phyloP scores from a whole-genome alignment of 2,888 invertebrate species.

The Lagria hirta region DNA sequence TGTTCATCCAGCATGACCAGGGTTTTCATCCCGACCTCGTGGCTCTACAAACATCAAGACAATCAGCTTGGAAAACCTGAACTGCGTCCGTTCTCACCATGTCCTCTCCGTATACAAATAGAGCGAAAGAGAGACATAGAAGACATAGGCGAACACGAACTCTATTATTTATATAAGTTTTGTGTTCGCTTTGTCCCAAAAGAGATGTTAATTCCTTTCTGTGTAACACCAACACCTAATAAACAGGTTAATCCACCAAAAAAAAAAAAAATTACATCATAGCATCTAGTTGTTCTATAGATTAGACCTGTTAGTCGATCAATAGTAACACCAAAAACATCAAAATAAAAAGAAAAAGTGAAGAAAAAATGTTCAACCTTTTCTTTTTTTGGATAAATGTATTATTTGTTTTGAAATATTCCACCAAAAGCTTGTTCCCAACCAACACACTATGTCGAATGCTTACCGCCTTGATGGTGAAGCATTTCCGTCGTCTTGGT shows the following conservation, averaged over 20 bases:
- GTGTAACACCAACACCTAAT: conserved; percentile 16
- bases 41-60: conserved; percentile 84
- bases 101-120: conserved; percentile 22
- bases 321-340: conserved; percentile 1
- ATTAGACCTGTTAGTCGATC: conserved; percentile 16
- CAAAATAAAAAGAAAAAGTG: conserved; percentile 10
- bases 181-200: conserved; percentile 18
- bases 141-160: conserved; percentile 19
- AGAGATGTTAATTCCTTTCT: conserved; percentile 15
- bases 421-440: conserved; percentile 14
- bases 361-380: no score
- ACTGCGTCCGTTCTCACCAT: conserved; percentile 25
- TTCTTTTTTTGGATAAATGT: no score
- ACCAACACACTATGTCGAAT: conserved; percentile 17
- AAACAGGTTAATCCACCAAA: conserved; percentile 9
- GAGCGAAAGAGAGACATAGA: conserved; percentile 14
- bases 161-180: no score
- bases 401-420: no score
- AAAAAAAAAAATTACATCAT: conserved; percentile 1
- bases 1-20: conserved; percentile 99
- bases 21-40: conserved; percentile 99
- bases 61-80: conserved; percentile 40
- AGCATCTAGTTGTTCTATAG: conserved; percentile 8
- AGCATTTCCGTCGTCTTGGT: conserved; percentile 87
- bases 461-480: conserved; percentile 94